Percentiles rank a stretch among this genome's conserved stretches.
Evolutionary conservation across 2,113 vertebrate genomes (phyloP).

Genomic region (Chascanopsetta lugubris): DNA sequence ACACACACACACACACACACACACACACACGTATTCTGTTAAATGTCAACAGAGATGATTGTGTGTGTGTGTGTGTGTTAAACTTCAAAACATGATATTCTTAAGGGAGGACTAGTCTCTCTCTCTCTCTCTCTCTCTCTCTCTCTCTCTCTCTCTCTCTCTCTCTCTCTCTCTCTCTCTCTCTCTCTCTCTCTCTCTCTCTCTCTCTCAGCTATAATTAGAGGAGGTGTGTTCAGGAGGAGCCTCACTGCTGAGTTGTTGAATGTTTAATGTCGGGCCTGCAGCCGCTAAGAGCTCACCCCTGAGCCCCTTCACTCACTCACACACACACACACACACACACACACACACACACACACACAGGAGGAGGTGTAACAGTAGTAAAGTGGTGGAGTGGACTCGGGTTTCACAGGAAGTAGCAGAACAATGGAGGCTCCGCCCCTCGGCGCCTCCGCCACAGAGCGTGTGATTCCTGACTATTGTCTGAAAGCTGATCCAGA

Average conservation of each 20-base stretch:
- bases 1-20: neutral
- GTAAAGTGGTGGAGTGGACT: constrained; percentile 20
- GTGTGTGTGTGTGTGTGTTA: neutral
- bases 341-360: constrained; percentile 1
- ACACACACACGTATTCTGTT: too few species aligned
- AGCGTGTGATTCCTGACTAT: constrained; percentile 36
- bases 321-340: constrained; percentile 20
- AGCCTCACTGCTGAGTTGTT: constrained; percentile 61
- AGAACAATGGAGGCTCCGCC: constrained; percentile 24
- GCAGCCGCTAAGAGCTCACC: constrained; percentile 25
- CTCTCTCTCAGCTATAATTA: constrained; percentile 70
- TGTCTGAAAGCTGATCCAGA: constrained; percentile 39
- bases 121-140: constrained; percentile 19
- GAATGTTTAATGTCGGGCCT: constrained; percentile 73
- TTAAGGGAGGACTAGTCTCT: constrained; percentile 2
- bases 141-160: constrained; percentile 25
- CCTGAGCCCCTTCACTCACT: constrained; percentile 16
- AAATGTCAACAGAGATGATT: too few species aligned
- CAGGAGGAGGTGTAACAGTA: constrained; percentile 1
- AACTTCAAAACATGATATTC: neutral
- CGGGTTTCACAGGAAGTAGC: constrained; percentile 56
- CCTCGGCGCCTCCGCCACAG: neutral
- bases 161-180: constrained; percentile 23
- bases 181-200: constrained; percentile 24
- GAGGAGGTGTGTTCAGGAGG: constrained; percentile 60